Conservation (phyloP, 2,888 invertebrate species). For the Leptarthrus brevirostris region DNA sequence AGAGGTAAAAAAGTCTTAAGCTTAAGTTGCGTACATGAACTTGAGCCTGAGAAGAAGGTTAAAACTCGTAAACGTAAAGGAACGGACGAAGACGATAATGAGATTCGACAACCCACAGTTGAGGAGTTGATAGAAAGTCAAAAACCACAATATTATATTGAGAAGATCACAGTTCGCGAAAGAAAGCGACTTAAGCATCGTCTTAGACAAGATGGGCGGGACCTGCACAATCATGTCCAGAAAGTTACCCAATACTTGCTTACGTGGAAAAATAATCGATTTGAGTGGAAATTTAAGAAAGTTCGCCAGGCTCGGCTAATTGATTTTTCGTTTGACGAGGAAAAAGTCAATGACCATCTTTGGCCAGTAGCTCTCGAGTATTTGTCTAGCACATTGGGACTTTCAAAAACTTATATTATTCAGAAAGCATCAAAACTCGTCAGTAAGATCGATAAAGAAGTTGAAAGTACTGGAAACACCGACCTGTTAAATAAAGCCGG, state of each 20-base stretch:
- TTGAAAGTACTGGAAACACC: conserved; percentile 56
- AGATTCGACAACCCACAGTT: conserved; percentile 60
- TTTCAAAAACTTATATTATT: conserved; percentile 72
- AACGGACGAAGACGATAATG: conserved; percentile 5
- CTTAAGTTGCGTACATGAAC: too few relatives aligned
- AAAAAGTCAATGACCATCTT: conserved; percentile 71
- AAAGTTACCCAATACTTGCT: conserved; percentile 76
- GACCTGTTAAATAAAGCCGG: conserved; percentile 49
- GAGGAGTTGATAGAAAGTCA: conserved; percentile 62
- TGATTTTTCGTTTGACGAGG: conserved; percentile 74
- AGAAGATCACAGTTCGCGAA: conserved; percentile 73
- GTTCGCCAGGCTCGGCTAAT: conserved; percentile 81
- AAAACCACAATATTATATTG: conserved; percentile 63
- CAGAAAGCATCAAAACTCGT: conserved; percentile 74
- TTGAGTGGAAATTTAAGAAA: conserved; percentile 85
- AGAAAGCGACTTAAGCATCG: conserved; percentile 74
- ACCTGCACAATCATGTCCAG: conserved; percentile 70
- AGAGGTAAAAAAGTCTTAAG: too few relatives aligned
- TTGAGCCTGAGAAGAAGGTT: too few relatives aligned
- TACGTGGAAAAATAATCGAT: conserved; percentile 77
- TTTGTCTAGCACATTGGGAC: conserved; percentile 76
- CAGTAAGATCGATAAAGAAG: conserved; percentile 70
- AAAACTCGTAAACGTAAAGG: too few relatives aligned
- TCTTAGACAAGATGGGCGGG: conserved; percentile 70
- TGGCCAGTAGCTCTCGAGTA: conserved; percentile 79